These are phyloP conservation scores for Alloplasta piceator DNA, from an alignment of 2,888 invertebrate genomes.

Conservation along the genomic window DNA sequence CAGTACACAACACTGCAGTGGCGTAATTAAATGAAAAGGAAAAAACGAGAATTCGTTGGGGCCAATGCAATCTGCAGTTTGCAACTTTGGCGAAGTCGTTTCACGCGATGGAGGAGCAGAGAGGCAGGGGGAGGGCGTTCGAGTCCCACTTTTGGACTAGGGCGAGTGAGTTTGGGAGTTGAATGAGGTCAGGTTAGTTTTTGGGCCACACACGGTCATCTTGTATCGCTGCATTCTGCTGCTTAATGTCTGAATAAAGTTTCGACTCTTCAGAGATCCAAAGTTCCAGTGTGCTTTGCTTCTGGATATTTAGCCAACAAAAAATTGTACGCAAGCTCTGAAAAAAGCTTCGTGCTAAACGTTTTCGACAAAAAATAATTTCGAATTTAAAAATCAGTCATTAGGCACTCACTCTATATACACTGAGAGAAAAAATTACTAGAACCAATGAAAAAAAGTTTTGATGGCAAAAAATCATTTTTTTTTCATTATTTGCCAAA, in stretches of 20 bases:
- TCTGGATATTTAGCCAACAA: no score
- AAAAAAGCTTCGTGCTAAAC: no score
- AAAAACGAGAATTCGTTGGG: conserved; percentile 27
- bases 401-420: no score
- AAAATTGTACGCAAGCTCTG: no score
- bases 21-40: conserved; percentile 54
- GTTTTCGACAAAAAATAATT: no score
- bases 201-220: conserved; percentile 55
- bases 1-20: conserved; percentile 21
- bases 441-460: no score
- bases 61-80: conserved; percentile 72
- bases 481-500: no score
- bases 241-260: background rate
- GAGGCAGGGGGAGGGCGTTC: conserved; percentile 16
- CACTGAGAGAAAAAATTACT: no score
- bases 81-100: conserved; percentile 73
- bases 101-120: background rate
- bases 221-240: conserved; percentile 47
- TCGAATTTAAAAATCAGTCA: no score
- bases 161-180: conserved; percentile 32
- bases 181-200: conserved; percentile 52
- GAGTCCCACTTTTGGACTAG: conserved; percentile 40
- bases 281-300: no score
- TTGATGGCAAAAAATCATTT: no score
- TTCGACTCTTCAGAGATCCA: no score